A percentile compares a stretch with the other conserved stretches of the same genome.
These are phyloP conservation scores for Hipparchia sbordonii DNA, from an alignment of 2,888 invertebrate genomes.

Conservation along the genomic window DNA sequence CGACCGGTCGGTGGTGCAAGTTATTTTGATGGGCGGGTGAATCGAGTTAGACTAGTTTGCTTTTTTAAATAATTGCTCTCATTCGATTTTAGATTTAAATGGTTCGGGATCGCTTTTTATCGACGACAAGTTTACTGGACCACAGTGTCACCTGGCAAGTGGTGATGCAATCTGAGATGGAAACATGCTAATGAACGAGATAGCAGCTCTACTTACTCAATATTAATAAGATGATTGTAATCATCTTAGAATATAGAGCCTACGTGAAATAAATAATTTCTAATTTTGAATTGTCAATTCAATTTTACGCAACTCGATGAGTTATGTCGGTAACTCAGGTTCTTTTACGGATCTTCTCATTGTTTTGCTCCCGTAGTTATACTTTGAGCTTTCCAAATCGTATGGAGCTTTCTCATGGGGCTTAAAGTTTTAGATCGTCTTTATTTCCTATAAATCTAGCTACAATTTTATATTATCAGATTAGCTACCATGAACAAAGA, in stretches of 20 bases:
- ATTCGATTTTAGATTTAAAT: constrained; percentile 1
- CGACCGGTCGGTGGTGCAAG: neutral
- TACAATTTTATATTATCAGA: neutral
- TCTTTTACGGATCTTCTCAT: no score
- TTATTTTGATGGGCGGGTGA: neutral
- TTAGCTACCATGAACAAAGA: constrained; percentile 6
- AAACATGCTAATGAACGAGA: neutral
- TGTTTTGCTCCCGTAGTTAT: no score
- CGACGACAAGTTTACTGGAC: neutral
- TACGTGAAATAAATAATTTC: no score
- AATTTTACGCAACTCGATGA: no score
- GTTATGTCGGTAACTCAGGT: no score
- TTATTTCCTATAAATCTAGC: no score
- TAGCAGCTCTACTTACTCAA: neutral
- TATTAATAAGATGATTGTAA: no score
- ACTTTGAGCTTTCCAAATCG: no score
- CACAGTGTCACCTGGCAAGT: neutral
- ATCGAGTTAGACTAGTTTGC: constrained; percentile 11
- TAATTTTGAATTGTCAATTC: no score
- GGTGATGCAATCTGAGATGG: neutral
- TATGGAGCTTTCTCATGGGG: no score
- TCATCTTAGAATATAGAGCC: no score
- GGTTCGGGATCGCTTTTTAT: neutral
- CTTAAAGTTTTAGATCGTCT: no score
- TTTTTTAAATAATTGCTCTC: neutral